Conservation (phyloP, 2,113 vertebrate genomes). For the Capreolus pygargus region DNA sequence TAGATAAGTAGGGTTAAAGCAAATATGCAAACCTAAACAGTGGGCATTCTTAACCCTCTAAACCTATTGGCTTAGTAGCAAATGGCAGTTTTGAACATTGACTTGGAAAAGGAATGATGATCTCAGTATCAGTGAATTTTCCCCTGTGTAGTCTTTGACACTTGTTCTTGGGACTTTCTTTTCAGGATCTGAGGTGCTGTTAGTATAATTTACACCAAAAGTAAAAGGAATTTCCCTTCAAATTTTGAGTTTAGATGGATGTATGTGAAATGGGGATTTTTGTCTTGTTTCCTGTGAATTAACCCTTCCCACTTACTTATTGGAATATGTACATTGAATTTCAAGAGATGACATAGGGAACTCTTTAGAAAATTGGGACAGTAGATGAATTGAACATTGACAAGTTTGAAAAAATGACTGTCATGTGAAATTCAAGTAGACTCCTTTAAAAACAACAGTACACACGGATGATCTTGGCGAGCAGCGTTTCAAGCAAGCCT, state of each 20-base stretch:
- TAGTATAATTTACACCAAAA: constrained; percentile 22
- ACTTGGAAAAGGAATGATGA: constrained; percentile 32
- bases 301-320: background rate
- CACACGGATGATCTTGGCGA: constrained; percentile 36
- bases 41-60: constrained; percentile 31
- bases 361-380: constrained; percentile 3
- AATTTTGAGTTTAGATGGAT: constrained; percentile 7
- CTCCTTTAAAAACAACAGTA: background rate
- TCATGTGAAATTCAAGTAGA: constrained; percentile 13
- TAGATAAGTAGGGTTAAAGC: background rate
- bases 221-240: background rate
- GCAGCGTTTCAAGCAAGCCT: background rate
- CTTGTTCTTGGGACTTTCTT: constrained; percentile 30
- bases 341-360: background rate
- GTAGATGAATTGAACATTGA: background rate
- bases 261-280: background rate
- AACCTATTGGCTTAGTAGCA: constrained; percentile 1
- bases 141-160: background rate
- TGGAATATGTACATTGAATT: constrained; percentile 23
- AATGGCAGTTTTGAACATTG: constrained; percentile 3
- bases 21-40: constrained; percentile 4
- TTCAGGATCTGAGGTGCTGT: background rate
- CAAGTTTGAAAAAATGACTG: constrained; percentile 11
- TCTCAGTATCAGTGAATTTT: background rate
- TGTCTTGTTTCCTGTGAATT: constrained; percentile 25